Base-by-base conservation (phyloP, 2,888 invertebrate species). In the Galerucella pusilla region DNA sequence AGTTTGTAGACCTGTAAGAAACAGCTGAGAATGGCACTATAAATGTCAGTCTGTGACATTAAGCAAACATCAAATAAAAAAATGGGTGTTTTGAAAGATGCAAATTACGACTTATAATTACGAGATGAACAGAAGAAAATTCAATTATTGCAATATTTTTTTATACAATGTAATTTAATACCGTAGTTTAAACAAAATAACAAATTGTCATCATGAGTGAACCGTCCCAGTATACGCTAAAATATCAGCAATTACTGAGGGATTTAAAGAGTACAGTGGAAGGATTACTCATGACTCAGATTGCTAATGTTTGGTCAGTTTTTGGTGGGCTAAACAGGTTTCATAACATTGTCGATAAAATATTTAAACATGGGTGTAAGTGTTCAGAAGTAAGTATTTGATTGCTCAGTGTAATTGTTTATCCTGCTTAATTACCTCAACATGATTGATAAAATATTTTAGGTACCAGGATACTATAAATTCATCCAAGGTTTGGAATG, bases 401-500 rank as follows among this genome's bases (percentile, higher is more conserved):
- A 35, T 35, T 35, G 6, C 6, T 6, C 4, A 28, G 35, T 9
- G 35, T 49, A 54, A 5, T n/a, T 54, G 7, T 54, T 16, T 54
- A n/a, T 54, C 3, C n/a, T 54, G 54, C 12, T 16, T 7, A 57
- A 16, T 20, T 11, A 49, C 14, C 14, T 49, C 49, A 49, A 49
- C 11, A 10, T 57, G 10, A 16, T 57, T 57, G 16, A 20, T 20
- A 5, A 54, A 57, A 57, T 16, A 57, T 85, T 85, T 46, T 81
- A 91, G 91, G 89, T 88, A 46, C 88, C 89, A 25, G 88, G 89
- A 79, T 89, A 89, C 79, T 91, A 89, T 88, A 84, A 88, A 60
- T 91, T 91, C 78, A 89, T 91, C 70, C 90, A 91, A 87, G 91
- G 91, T 60, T 83, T 91, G 68, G 90, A 90, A 84, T 91, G 91